Evolutionary conservation across 92 coral and sea anemone species (phyloP).

Genomic region (Diadumene lineata): DNA sequence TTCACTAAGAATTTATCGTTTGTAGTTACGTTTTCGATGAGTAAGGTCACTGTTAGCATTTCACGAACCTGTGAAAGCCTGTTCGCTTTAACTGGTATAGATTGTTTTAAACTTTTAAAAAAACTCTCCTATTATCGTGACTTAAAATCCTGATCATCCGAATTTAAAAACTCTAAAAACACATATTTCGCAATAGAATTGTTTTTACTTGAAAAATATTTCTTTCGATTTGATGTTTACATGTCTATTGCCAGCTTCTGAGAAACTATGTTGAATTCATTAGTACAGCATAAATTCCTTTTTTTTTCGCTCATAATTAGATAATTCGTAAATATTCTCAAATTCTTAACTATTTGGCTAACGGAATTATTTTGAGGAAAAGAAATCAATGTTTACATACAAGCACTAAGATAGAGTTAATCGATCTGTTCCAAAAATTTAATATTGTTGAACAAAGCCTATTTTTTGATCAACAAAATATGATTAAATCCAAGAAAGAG

Average conservation of each 20-base stretch:
- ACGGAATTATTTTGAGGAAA: not conserved
- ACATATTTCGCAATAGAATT: not conserved
- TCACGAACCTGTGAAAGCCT: conserved; percentile 17
- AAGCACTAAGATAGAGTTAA: too few species aligned
- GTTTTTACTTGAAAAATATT: not conserved
- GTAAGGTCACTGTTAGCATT: not conserved
- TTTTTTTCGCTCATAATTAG: not conserved
- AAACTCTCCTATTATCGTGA: not conserved
- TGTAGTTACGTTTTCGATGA: not conserved
- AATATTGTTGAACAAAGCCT: too few species aligned
- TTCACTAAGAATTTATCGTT: not conserved
- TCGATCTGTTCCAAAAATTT: too few species aligned
- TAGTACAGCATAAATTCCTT: too few species aligned
- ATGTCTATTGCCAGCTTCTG: not conserved
- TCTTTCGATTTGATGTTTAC: conserved; percentile 2
- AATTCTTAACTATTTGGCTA: not conserved
- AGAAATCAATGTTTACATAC: not conserved
- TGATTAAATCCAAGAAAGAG: too few species aligned
- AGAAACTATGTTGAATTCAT: not conserved
- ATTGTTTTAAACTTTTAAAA: not conserved
- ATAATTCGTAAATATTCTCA: not conserved
- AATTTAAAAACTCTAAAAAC: not conserved
- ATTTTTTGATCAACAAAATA: too few species aligned
- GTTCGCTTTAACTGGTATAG: conserved; percentile 21
- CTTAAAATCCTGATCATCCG: not conserved